These are phyloP conservation scores for Sitophilus oryzae DNA, from an alignment of 1,140 invertebrate genomes.

Conservation along the genomic window DNA sequence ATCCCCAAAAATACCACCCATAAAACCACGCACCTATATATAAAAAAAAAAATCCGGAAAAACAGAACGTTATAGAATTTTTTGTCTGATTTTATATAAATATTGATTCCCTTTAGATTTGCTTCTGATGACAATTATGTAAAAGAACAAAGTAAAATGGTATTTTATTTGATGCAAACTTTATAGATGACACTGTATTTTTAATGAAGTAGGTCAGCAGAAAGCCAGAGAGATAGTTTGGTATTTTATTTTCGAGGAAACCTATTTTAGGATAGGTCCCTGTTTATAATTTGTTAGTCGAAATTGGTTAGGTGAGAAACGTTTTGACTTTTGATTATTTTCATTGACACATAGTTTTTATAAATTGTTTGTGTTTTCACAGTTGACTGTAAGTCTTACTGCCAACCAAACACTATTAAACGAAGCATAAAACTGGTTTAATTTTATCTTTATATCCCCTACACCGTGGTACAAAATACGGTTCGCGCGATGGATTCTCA, in stretches of 20 bases:
- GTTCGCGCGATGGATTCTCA: not conserved
- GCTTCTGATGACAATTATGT: no score
- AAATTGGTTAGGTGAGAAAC: slow-evolving; percentile 25
- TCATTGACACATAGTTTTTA: slow-evolving; percentile 29
- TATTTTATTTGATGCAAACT: no score
- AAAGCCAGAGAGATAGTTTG: no score
- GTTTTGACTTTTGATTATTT: slow-evolving; percentile 28
- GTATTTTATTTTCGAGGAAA: slow-evolving; percentile 18
- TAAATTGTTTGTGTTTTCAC: slow-evolving; percentile 29
- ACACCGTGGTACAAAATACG: slow-evolving; percentile 13
- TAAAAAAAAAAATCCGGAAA: no score
- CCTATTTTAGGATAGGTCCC: slow-evolving; percentile 24
- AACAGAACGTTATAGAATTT: no score
- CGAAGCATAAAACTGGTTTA: slow-evolving; percentile 24
- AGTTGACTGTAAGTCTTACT: slow-evolving; percentile 26
- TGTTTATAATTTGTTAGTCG: slow-evolving; percentile 19
- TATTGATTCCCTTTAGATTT: no score
- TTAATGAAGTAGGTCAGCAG: no score
- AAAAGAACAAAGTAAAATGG: no score
- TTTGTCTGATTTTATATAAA: no score
- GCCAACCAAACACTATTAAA: slow-evolving; percentile 28
- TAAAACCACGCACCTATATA: no score
- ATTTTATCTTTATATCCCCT: slow-evolving; percentile 23
- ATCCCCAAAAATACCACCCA: not conserved
- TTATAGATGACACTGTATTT: no score